Conservation (phyloP, 92 coral and sea anemone genomes). For the Metridium senile region DNA sequence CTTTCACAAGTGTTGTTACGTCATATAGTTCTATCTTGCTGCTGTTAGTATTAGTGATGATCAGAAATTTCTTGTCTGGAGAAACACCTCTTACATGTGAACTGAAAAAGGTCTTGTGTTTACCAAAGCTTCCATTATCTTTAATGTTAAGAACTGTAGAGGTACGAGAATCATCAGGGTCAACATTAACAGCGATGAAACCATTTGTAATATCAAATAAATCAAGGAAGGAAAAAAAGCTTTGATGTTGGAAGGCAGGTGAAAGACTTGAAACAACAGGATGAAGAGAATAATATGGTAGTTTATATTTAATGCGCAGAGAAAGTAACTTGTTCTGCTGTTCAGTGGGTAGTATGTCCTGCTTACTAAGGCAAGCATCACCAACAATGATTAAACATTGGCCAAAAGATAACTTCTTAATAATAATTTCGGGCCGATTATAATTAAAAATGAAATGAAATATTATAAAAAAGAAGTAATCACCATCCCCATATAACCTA, state of each 20-base stretch:
- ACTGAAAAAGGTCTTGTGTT: background rate
- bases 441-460: no score
- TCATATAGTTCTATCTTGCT: background rate
- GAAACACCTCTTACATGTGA: background rate
- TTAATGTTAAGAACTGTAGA: background rate
- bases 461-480: no score
- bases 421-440: no score
- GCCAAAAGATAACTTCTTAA: no score
- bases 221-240: background rate
- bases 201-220: background rate
- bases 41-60: background rate
- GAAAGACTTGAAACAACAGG: background rate
- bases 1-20: background rate
- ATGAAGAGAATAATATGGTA: background rate
- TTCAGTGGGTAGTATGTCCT: background rate
- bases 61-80: background rate
- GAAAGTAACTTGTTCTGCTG: background rate
- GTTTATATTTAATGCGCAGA: background rate
- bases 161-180: background rate
- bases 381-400: background rate
- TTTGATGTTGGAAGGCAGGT: background rate
- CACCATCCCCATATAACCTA: background rate
- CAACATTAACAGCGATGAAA: background rate
- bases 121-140: background rate
- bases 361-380: background rate